Conservation (phyloP, 2,797 vertebrate genomes). For the Phataginus tetradactyla region DNA sequence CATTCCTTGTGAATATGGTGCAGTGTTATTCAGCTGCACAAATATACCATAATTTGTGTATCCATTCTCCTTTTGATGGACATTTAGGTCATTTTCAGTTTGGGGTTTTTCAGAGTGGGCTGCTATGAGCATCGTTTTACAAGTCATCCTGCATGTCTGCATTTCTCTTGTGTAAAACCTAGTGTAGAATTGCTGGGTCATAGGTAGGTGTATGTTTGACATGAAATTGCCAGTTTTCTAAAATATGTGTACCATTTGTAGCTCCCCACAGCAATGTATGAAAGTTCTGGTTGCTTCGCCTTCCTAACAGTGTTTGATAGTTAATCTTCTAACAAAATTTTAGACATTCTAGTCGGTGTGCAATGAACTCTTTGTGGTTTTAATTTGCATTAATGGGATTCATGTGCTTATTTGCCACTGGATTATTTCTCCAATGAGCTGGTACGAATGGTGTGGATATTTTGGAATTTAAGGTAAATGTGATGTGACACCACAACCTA, state of each 20-base stretch:
- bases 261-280: neutral
- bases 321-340: neutral
- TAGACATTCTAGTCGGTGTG: neutral
- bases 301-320: neutral
- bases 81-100: neutral
- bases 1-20: neutral
- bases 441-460: neutral
- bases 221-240: neutral
- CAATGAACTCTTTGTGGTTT: neutral
- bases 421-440: neutral
- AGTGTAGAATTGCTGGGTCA: neutral
- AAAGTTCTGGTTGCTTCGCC: neutral
- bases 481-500: neutral
- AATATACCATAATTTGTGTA: neutral
- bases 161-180: slow-evolving; percentile 3
- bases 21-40: neutral
- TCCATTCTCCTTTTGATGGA: neutral
- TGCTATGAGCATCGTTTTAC: neutral
- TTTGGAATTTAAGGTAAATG: neutral
- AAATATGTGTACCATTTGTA: neutral
- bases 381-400: neutral
- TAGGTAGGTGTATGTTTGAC: neutral
- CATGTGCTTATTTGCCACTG: neutral
- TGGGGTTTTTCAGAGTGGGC: neutral
- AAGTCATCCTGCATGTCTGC: neutral